Evolutionary conservation across 2,797 vertebrate species (phyloP), one percentile per base, ranked within the genome.

Genomic region (Chelon labrosus): DNA sequence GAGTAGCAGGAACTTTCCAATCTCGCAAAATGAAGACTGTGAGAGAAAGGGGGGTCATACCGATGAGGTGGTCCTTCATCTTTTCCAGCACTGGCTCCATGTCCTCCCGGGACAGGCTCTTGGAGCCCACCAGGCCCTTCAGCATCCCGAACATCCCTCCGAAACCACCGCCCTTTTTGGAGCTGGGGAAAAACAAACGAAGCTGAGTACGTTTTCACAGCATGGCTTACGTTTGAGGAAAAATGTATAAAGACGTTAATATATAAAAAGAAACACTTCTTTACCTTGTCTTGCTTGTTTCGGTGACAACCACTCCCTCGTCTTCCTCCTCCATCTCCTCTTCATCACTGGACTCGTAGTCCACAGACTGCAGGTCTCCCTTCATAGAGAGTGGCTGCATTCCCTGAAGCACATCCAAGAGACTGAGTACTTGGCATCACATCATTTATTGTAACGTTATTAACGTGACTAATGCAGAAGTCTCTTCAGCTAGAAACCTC

Each of bases 91-190:
- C 96, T 0, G 98, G 93, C 46, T 97, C 97, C 98, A 99, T 98
- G 92, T 99, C 97, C 37, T 95, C 95, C n/a, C 87, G 89, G 5
- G 91, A 95, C 82, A 99, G 91, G 84, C 95, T 99, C 94, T 99
- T 99, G 49, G 97, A 98, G 57, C 98, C 97, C 86, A 99, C 98
- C 66, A 99, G 94, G 42, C 98, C 97, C 88, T 97, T 99, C 85
- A 99, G 93, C 97, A 99, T 98, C 65, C 98, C 97, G 83, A 99
- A 98, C 97, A 99, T 98, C 41, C 98, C 98, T 16, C 97, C 97
- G 56, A 99, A 94, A 22, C 95, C 90, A 2, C 95, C 91, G 13
- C 86, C 55, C 63, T 96, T 97, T 93, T 96, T 96, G 4, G 85
- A 66, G 56, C 97, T 98, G 88, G 20, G 67, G 42, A 57, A 16